Conservation (phyloP, 64 coral and sea anemone species). For the Orbicella faveolata region DNA sequence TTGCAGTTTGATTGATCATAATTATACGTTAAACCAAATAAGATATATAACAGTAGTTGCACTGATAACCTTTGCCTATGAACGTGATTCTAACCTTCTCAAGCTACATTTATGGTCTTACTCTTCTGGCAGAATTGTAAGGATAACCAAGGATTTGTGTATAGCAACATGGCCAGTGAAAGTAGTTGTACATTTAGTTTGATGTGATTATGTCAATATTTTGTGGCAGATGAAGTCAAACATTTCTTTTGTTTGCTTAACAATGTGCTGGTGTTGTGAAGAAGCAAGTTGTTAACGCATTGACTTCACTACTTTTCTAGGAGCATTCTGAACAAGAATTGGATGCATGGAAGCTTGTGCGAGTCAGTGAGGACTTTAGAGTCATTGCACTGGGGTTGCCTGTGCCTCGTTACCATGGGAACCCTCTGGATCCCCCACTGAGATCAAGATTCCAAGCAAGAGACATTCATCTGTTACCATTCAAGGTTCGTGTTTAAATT, state of each 20-base stretch:
- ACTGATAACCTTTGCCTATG: no score
- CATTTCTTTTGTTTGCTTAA: not conserved
- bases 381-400: slow-evolving; percentile 95
- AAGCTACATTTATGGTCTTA: no score
- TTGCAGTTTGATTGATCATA: not conserved
- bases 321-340: slow-evolving; percentile 93
- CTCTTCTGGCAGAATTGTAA: no score
- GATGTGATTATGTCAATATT: no score
- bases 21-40: not conserved
- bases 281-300: not conserved
- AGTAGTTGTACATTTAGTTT: no score
- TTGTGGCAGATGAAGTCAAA: no score
- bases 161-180: no score
- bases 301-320: slow-evolving; percentile 18
- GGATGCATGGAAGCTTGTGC: slow-evolving; percentile 81
- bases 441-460: slow-evolving; percentile 97
- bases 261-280: no score
- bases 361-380: slow-evolving; percentile 96
- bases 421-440: slow-evolving; percentile 92
- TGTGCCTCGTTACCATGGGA: slow-evolving; percentile 97
- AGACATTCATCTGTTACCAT: slow-evolving; percentile 84
- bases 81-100: no score
- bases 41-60: no score
- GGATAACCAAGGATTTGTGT: no score
- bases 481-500: slow-evolving; percentile 56